Conservation (phyloP, 1,140 invertebrate genomes). For the Hylyphantes graminicola region DNA sequence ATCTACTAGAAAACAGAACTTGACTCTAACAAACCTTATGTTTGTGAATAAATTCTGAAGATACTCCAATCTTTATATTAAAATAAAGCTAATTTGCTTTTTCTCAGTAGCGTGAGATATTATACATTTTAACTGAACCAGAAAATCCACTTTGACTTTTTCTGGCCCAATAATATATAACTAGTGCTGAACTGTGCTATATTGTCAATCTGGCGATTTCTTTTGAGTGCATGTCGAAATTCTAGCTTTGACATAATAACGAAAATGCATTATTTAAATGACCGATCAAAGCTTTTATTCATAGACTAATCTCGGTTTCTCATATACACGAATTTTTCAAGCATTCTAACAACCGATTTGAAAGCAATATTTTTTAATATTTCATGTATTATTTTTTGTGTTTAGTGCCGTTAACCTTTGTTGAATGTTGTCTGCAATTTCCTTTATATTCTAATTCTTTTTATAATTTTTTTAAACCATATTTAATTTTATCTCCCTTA, state of each 20-base stretch:
- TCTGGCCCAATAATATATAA: too few species aligned
- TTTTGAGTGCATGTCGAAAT: conserved; percentile 14
- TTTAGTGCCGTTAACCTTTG: not conserved
- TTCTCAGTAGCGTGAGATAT: too few species aligned
- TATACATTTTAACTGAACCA: too few species aligned
- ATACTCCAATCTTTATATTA: too few species aligned
- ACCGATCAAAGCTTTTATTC: not conserved
- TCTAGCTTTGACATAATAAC: conserved; percentile 6
- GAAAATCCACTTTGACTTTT: too few species aligned
- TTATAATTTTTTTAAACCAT: not conserved
- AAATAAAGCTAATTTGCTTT: too few species aligned
- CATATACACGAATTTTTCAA: not conserved
- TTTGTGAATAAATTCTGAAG: too few species aligned
- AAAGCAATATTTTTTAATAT: conserved; percentile 12
- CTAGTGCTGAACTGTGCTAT: too few species aligned
- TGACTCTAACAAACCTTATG: too few species aligned
- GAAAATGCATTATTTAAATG: not conserved
- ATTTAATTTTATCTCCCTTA: not conserved
- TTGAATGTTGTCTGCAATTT: not conserved
- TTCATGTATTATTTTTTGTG: not conserved
- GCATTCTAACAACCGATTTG: not conserved
- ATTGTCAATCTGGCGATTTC: too few species aligned
- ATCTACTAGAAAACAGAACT: too few species aligned
- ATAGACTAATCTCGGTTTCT: not conserved
- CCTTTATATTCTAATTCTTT: not conserved